Base-by-base conservation (phyloP, 2,888 invertebrate genomes). In the Pseudoips prasinana region DNA sequence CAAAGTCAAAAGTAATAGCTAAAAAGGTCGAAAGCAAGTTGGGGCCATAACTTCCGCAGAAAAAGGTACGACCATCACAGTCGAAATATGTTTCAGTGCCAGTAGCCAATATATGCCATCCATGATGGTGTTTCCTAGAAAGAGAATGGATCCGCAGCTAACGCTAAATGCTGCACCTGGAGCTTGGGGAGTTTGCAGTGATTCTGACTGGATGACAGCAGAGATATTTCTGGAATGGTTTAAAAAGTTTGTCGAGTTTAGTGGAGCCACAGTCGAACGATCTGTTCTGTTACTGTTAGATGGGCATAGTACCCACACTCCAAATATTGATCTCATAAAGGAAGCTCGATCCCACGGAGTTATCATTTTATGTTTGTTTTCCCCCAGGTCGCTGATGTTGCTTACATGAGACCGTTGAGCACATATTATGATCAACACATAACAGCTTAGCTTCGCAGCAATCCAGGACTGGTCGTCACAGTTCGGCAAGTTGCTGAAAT, bases 141-240 rank as follows among this genome's bases (percentile, higher is more conserved):
- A 59, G 11, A 43, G 46, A 20, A 63, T 69, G 58, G 46, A 60
- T n/a, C 53, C 55, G 1, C 43, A 60, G 41, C 35, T 71, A 11
- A 42, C 61, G 39, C 10, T 47, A 14, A 51, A 55, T 33, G 33
- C 52, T 32, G 46, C 56, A 11, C 46, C 64, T 32, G 64, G 57
- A 11, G 36, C 53, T 27, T 58, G 51, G 55, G 61, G 44, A 7
- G 47, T 22, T 9, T 56, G 53, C 33, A 48, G 46, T 49, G 41
- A 58, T 39, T 50, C 46, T 33, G 62, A 60, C 11, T 64, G 62
- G 64, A 64, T 68, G 35, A 59, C 50, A 20, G 27, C 57, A 8
- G 61, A 70, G 7, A 38, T 64, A 27, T 73, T 72, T 32, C 30
- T 54, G 1, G 41, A 29, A 9, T 73, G 68, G 67, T 65, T 75